Evolutionary conservation across 1,140 invertebrate genomes (phyloP), one percentile per base, ranked within the genome.

Genomic region (Plectrocnemia conspersa): DNA sequence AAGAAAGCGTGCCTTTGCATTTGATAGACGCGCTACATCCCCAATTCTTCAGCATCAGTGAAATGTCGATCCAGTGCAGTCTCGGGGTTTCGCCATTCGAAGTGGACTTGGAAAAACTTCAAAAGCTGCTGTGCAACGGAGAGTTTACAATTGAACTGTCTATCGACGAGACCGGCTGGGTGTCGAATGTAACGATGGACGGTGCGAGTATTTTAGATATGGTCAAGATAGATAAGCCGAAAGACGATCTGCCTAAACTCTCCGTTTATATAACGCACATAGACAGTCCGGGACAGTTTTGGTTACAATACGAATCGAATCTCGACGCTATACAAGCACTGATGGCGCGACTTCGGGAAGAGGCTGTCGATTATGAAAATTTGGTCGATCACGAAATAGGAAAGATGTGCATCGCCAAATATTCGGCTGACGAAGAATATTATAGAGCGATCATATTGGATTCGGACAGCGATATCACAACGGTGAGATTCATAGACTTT

Each of bases 361-460:
- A 72, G 6, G 68, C 77, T 1, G 57, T 65, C 0, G 68, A 59
- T 11, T 77, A 79, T 60, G 56, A 71, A 0, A 68, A 77, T 47
- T 67, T 84, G 1, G 71, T 75, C 32, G 75, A 71, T 36, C 68
- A 77, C 3, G 79, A 83, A 32, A 74, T 81, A 45, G 82, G 82
- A 4, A 77, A 79, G 1, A 64, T 84, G 1, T 91, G 88, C 66
- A 73, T 84, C 25, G 89, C 87, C 0, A 76, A 82, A 49, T 90
- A 84, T 64, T 81, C 79, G 0, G 79, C 82, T 1, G 86, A 91
- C 64, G 78, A 83, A 27, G 66, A 70, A 1, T 93, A 88, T 89
- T 92, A 91, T 64, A 75, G 90, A 59, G 88, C 88, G 1, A 78
- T 83, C 61, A 82, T 91, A n/a, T 74, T 88, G 1, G 85, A 89